Conservation (phyloP, 2,888 invertebrate genomes). For the Sisyra nigra region DNA sequence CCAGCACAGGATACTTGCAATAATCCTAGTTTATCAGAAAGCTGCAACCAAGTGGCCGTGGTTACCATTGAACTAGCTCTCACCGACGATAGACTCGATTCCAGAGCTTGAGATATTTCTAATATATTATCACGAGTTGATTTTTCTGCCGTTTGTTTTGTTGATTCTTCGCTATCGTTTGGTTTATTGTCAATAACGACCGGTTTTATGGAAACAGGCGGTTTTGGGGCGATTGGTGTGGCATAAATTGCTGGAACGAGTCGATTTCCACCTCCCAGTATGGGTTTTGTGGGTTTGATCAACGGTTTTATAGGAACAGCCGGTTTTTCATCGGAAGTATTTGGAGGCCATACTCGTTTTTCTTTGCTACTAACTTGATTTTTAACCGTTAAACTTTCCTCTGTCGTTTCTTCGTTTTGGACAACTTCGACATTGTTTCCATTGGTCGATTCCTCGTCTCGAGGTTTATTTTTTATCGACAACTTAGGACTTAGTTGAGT, state of each 20-base stretch:
- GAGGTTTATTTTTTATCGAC: slow-evolving; percentile 27
- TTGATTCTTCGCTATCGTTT: slow-evolving; percentile 26
- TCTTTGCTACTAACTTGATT: slow-evolving; percentile 23
- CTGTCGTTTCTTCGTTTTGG: slow-evolving; percentile 24
- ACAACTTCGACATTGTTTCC: slow-evolving; percentile 17
- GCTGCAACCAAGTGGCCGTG: slow-evolving; percentile 58
- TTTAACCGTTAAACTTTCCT: slow-evolving; percentile 16
- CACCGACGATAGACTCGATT: slow-evolving; percentile 43
- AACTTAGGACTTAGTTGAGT: slow-evolving; percentile 49
- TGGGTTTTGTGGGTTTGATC: slow-evolving; percentile 42
- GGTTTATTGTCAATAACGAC: slow-evolving; percentile 24
- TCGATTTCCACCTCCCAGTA: slow-evolving; percentile 28
- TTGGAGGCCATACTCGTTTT: slow-evolving; percentile 35
- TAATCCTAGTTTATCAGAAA: slow-evolving; percentile 66
- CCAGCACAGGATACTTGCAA: slow-evolving; percentile 70
- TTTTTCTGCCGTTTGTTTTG: slow-evolving; percentile 15
- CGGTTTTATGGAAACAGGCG: slow-evolving; percentile 33
- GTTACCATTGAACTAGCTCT: slow-evolving; percentile 34
- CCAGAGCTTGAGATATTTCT: slow-evolving; percentile 48
- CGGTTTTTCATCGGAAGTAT: slow-evolving; percentile 37
- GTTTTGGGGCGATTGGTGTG: slow-evolving; percentile 43
- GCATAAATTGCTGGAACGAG: slow-evolving; percentile 56
- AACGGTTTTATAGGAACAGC: slow-evolving; percentile 52
- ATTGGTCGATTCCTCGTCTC: slow-evolving; percentile 19
- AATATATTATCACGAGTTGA: slow-evolving; percentile 37